Evolutionary conservation across 2,888 invertebrate species (phyloP), one percentile per base, ranked within the genome.

Genomic region (Microdon myrmicae): DNA sequence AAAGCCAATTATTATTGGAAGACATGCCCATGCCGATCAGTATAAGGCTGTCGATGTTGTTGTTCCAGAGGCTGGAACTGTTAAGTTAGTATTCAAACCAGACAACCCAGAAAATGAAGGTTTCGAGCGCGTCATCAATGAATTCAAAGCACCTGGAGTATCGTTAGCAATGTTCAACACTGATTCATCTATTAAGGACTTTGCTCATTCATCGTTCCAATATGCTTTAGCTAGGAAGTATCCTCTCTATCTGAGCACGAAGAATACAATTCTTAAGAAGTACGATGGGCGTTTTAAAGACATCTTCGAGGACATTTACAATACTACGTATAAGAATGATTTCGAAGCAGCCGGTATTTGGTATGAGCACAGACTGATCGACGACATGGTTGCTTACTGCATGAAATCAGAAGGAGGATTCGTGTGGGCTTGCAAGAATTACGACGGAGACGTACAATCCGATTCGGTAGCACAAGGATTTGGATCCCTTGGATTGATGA

Each of bases 401-500:
- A 93, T 98, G 92, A 98, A 98, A 80, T 93, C 94, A 0, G 94
- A 96, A 72, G 99, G 99, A 69, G 98, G 98, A 28, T 99, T 98
- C 79, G 96, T 99, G 0, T 99, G 98, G 98, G 96, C 98, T 5
- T 99, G 98, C 81, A 99, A 99, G 80, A 99, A 99, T 81, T 99
- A 99, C 77, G 98, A 99, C 75, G 98, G 98, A 28, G 98, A 99
- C 81, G 98, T 99, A 0, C 98, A 99, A 80, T 96, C 96, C 0
- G 98, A 99, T 80, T 93, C 96, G 0, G 94, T 99, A 17, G 98
- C 98, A 56, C 98, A 99, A 82, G 97, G 96, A 20, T 94, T 90
- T 71, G 94, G 98, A 8, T 97, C 96, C 1, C 83, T 98, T 54
- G 98, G 98, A 69, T 84, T 99, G 70, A 99, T 99, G 99, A 99